phyloP scores from a whole-genome alignment of 2,797 vertebrate species.

The Urophycis tenuis region DNA sequence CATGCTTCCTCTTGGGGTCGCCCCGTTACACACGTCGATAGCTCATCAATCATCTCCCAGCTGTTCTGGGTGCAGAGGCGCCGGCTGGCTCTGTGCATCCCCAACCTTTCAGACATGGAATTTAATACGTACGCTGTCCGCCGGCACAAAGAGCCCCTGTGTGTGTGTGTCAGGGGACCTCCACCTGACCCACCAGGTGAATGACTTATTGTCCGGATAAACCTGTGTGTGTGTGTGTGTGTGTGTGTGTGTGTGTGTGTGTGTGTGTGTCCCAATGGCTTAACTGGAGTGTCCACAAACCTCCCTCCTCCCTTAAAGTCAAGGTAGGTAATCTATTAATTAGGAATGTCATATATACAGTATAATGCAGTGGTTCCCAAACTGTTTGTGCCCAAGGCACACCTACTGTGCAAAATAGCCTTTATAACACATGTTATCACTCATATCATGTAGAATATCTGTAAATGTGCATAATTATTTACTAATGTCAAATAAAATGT shows the following conservation, averaged over 20 bases:
- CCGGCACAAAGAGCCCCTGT: slow-evolving; percentile 26
- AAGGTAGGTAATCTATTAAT: too few relatives aligned
- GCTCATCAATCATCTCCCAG: background rate
- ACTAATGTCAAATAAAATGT: too few relatives aligned
- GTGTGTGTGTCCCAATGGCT: too few relatives aligned
- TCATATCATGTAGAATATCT: too few relatives aligned
- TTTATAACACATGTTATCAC: too few relatives aligned
- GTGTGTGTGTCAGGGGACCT: slow-evolving; percentile 15
- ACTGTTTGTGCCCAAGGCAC: too few relatives aligned
- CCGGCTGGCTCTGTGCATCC: background rate
- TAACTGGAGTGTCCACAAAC: too few relatives aligned
- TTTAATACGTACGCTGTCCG: slow-evolving; percentile 29
- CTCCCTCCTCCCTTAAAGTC: too few relatives aligned
- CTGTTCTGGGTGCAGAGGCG: background rate
- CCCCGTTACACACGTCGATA: background rate
- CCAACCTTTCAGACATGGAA: slow-evolving; percentile 37
- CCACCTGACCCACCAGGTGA: slow-evolving; percentile 22
- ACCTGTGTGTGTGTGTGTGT: slow-evolving; percentile 4
- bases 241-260: background rate
- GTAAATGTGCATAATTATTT: too few relatives aligned
- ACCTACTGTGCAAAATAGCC: too few relatives aligned
- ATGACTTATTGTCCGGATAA: slow-evolving; percentile 25
- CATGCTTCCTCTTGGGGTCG: background rate
- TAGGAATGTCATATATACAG: too few relatives aligned
- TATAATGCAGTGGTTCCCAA: too few relatives aligned